Base-by-base conservation (phyloP, 2,888 invertebrate species). In the Sarcophaga variegata region DNA sequence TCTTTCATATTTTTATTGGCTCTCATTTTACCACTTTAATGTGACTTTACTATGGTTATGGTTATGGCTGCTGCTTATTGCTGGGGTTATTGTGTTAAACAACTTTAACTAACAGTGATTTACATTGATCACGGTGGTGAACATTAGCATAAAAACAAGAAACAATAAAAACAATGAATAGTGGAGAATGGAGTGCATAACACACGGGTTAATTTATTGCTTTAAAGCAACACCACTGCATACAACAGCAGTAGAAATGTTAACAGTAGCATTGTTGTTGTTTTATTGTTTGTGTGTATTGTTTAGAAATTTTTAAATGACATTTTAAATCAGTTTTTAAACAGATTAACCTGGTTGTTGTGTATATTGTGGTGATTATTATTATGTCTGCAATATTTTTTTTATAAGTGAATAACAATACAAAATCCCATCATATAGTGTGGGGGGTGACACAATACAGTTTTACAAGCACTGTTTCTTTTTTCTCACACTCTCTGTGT, bases 161-260 rank as follows among this genome's bases (percentile, higher is more conserved):
- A 83, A 79, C 69, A 69, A 75, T 64, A 27, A 79, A 70, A 37
- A 75, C 49, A 71, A 75, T 80, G 64, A 54, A 54, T 54, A 17
- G 54, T 12, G 54, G 5, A 4, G 12, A 1, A 54, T 14, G 4
- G 17, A 54, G 54, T 14, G 10, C 1, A 54, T 17, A 17, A 54
- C 17, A 54, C 17, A 70, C 70, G 76, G 75, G 75, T 76, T 80
- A 79, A 80, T 80, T 84, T 84, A 66, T 83, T 64, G 59, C 17
- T 17, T 54, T 54, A 12, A 14, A 54, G 4, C 54, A 14, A 54
- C 12, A 54, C 54, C 17, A 17, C 4, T 12, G 14, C 14, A 14
- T 54, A 17, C 4, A 54, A 54, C 54, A 54, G 54, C 54, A 54
- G 17, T 54, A 54, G 54, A 17, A 54, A 54, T 54, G 54, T 14